Conservation (phyloP, 1,140 invertebrate species). For the Lycorma delicatula region DNA sequence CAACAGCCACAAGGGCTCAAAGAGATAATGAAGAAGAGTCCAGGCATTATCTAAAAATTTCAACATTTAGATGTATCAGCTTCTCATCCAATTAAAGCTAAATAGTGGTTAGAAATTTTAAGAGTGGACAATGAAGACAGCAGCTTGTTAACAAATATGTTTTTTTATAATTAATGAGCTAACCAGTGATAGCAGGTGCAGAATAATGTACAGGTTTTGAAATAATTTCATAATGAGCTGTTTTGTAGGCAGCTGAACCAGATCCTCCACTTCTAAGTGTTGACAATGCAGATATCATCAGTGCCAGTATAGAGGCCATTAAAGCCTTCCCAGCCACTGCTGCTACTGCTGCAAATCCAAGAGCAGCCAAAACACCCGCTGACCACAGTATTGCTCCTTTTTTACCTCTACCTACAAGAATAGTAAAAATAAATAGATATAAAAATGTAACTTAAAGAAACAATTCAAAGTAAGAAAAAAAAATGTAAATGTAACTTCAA, state of each 20-base stretch:
- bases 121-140: no score
- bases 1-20: no score
- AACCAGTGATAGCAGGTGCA: slow-evolving; percentile 21
- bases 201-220: slow-evolving; percentile 62
- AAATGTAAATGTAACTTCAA: not conserved
- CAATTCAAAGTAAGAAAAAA: not conserved
- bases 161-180: no score
- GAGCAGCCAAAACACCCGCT: slow-evolving; percentile 55
- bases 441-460: not conserved
- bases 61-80: no score
- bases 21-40: no score
- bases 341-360: slow-evolving; percentile 62
- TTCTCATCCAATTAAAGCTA: no score
- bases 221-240: slow-evolving; percentile 62
- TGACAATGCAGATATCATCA: slow-evolving; percentile 63
- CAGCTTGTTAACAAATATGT: no score
- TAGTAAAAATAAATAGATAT: slow-evolving; percentile 7
- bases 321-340: slow-evolving; percentile 69
- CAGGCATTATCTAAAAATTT: no score
- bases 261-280: slow-evolving; percentile 58
- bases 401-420: slow-evolving; percentile 24
- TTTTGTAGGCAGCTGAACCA: slow-evolving; percentile 49
- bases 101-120: no score
- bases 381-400: slow-evolving; percentile 42
- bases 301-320: slow-evolving; percentile 68